Conservation (phyloP, 2,797 vertebrate genomes). For the Ptychobarbus kaznakovi region DNA sequence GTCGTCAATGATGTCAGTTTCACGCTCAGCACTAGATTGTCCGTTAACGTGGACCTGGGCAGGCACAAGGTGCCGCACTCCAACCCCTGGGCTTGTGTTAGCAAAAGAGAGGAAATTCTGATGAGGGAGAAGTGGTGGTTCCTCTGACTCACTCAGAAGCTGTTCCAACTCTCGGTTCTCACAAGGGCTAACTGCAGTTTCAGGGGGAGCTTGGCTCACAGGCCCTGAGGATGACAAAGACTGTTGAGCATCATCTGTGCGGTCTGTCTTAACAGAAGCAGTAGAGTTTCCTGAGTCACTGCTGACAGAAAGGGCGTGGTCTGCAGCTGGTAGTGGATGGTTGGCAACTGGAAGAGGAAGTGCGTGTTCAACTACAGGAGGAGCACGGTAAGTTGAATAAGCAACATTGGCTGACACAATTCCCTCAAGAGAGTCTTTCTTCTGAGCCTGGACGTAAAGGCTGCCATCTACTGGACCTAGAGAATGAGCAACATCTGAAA, state of each 20-base stretch:
- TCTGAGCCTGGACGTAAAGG: conserved; percentile 92
- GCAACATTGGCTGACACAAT: conserved; percentile 82
- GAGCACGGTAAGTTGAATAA: conserved; percentile 79
- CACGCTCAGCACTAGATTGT: conserved; percentile 77
- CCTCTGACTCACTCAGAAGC: conserved; percentile 88
- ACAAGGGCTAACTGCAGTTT: conserved; percentile 78
- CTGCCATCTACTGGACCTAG: conserved; percentile 95
- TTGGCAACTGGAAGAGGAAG: conserved; percentile 66
- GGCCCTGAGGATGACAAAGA: conserved; percentile 58
- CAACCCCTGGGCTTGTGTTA: conserved; percentile 73
- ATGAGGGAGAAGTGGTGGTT: conserved; percentile 46
- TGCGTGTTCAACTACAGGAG: conserved; percentile 46
- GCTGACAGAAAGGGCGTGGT: conserved; percentile 92
- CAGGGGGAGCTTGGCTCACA: conserved; percentile 53
- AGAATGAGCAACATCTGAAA: conserved; percentile 89
- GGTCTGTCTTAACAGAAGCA: conserved; percentile 93
- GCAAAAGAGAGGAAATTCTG: conserved; percentile 64
- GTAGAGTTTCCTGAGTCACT: conserved; percentile 97
- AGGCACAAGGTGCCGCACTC: conserved; percentile 87
- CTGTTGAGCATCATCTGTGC: conserved; percentile 87
- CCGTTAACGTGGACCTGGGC: conserved; percentile 96
- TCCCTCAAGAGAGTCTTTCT: conserved; percentile 93
- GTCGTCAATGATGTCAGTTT: conserved; percentile 93
- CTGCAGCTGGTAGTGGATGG: conserved; percentile 76
- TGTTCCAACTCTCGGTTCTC: conserved; percentile 91